Percentiles rank a stretch among this genome's conserved stretches.
Conservation (phyloP, 2,888 invertebrate genomes). For the Cheilosia vulpina region DNA sequence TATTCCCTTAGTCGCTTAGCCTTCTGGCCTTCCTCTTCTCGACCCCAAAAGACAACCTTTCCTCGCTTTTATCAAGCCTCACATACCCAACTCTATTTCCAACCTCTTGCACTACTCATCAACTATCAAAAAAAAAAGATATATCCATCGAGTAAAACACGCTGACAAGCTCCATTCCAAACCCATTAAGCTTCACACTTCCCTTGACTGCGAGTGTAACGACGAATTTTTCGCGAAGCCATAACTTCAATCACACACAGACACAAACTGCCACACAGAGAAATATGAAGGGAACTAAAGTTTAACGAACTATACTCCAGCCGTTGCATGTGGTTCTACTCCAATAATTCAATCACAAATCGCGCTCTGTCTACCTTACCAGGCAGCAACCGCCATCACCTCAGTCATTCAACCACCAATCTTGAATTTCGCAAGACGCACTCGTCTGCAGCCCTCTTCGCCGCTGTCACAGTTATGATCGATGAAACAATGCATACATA, state of each 20-base stretch:
- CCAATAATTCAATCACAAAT: conserved; percentile 73
- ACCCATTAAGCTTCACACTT: background rate
- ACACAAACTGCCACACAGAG: background rate
- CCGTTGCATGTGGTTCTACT: conserved; percentile 73
- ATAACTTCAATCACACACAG: conserved; percentile 1
- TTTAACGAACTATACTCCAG: conserved; percentile 61
- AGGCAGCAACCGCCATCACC: conserved; percentile 42
- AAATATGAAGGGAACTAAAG: conserved; percentile 36
- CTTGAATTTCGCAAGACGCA: conserved; percentile 71
- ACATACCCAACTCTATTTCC: too few species aligned
- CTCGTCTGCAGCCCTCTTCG: conserved; percentile 38
- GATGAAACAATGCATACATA: conserved; percentile 19
- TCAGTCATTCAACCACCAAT: conserved; percentile 71
- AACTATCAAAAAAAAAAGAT: too few species aligned
- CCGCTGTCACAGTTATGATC: conserved; percentile 15
- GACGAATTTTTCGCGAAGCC: conserved; percentile 17
- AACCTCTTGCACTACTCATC: too few species aligned
- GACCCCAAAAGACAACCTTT: too few species aligned
- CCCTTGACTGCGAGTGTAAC: background rate
- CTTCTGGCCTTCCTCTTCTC: fast-evolving
- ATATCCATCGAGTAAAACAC: too few species aligned
- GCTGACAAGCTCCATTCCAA: background rate
- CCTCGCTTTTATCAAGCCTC: too few species aligned
- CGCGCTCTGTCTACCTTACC: conserved; percentile 40
- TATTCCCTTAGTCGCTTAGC: too few species aligned